Evolutionary conservation across 2,797 vertebrate genomes (phyloP).

Genomic region (Danionella dracula): DNA sequence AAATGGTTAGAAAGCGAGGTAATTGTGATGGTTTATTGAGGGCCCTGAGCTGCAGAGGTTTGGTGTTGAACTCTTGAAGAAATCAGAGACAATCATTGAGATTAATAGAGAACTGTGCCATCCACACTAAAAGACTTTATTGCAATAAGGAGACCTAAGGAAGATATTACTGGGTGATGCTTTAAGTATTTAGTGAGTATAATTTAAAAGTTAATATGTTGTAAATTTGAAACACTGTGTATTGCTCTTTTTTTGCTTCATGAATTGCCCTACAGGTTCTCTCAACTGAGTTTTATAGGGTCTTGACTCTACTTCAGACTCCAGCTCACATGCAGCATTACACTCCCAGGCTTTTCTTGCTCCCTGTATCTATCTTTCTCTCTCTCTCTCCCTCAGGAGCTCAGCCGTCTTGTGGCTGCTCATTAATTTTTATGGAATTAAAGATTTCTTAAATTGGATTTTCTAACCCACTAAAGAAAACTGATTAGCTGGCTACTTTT

Average conservation of each 20-base stretch:
- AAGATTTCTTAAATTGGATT: slow-evolving; percentile 71
- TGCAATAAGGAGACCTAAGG: too few relatives aligned
- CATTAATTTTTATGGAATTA: slow-evolving; percentile 71
- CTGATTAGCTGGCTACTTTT: slow-evolving; percentile 55
- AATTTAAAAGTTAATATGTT: not conserved
- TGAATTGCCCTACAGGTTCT: slow-evolving; percentile 12
- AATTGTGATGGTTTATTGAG: not conserved
- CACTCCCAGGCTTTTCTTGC: slow-evolving; percentile 37
- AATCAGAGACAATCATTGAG: not conserved
- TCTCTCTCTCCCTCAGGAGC: slow-evolving; percentile 16
- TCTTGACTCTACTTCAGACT: slow-evolving; percentile 41
- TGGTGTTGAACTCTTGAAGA: not conserved
- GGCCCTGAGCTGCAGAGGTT: not conserved
- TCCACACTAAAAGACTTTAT: not conserved
- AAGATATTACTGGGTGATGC: not conserved
- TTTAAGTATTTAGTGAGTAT: not conserved
- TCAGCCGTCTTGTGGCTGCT: slow-evolving; percentile 54
- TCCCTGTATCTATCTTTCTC: not conserved
- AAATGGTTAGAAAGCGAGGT: not conserved
- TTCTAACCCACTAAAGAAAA: slow-evolving; percentile 58
- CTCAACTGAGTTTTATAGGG: slow-evolving; percentile 1
- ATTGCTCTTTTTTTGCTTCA: not conserved
- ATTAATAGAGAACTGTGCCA: not conserved
- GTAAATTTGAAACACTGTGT: not conserved
- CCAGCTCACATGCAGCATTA: slow-evolving; percentile 36